Conservation (phyloP, 2,797 vertebrate genomes). For the Merluccius polli region DNA sequence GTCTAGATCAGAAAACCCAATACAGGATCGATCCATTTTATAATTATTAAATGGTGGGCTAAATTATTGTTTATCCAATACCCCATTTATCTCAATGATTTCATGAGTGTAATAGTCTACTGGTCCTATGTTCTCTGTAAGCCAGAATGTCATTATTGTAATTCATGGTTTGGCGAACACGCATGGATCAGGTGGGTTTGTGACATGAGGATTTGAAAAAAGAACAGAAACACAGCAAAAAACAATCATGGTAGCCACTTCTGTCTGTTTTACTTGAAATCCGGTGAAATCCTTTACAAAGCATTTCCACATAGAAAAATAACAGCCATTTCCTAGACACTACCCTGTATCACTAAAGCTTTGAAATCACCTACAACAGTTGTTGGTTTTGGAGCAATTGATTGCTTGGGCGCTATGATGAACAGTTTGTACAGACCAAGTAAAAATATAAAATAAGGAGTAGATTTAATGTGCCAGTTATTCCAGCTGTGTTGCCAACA, state of each 20-base stretch:
- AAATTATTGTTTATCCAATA: background rate
- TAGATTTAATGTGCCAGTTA: background rate
- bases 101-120: background rate
- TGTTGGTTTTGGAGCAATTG: constrained; percentile 28
- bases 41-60: background rate
- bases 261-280: constrained; percentile 6
- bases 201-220: background rate
- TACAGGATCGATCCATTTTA: background rate
- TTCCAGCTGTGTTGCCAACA: background rate
- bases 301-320: constrained; percentile 41
- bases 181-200: background rate
- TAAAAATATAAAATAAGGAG: constrained; percentile 9
- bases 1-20: background rate
- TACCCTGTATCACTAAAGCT: constrained; percentile 34
- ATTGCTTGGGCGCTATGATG: constrained; percentile 25
- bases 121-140: background rate
- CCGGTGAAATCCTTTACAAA: constrained; percentile 38
- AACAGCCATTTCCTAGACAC: constrained; percentile 30
- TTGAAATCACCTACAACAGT: constrained; percentile 21
- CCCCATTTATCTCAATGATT: background rate
- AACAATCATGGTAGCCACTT: constrained; percentile 1
- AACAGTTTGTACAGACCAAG: constrained; percentile 10
- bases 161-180: background rate
- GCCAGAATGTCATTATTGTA: background rate
- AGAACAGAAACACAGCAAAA: constrained; percentile 20